Evolutionary conservation across 2,113 vertebrate genomes (phyloP), one percentile per base, ranked within the genome.

Genomic region (Natator depressus): DNA sequence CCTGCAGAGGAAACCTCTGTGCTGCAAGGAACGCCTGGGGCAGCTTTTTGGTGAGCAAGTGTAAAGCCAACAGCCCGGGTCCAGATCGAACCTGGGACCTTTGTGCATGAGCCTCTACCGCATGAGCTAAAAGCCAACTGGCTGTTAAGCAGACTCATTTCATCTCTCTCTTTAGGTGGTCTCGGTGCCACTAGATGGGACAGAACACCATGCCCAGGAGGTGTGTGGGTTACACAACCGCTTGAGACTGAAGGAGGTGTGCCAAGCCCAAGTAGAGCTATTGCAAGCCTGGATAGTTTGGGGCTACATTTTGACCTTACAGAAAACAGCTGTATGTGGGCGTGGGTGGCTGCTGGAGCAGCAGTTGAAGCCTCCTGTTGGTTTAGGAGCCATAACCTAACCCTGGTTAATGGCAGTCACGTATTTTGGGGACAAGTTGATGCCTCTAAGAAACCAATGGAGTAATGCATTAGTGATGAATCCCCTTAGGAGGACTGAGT

Each of bases 361-460:
- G 81, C 0, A 1, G 17, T 59, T 3, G 62, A 31, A 47, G 3
- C 47, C 8, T 14, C n/a, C 55, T 5, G 10, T 20, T 8, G 14
- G 8, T 1, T 51, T 78, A 51, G 5, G 31, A 31, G 75, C 47
- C 24, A 13, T 13, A 42, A 16, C 42, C 46, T 47, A 8, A 14
- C 25, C 14, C 24, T 78, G 75, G 65, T 31, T 25, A 53, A 27
- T 1, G 6, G 25, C 50, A 49, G 0, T 57, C 38, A 0, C 12
- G 1, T 54, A 9, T 16, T 22, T 1, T 27, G 22, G 87, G 35
- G n/a, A 62, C 50, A 3, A 0, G 35, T 50, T n/a, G 65, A 47
- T 90, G 54, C 9, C 47, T n/a, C 50, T 20, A 49, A 0, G 25
- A 16, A 51, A 24, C 25, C 54, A 17, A 1, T 3, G n/a, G 20